Base-by-base conservation (phyloP, 1,140 invertebrate species). In the Aphelenchoides avenae region DNA sequence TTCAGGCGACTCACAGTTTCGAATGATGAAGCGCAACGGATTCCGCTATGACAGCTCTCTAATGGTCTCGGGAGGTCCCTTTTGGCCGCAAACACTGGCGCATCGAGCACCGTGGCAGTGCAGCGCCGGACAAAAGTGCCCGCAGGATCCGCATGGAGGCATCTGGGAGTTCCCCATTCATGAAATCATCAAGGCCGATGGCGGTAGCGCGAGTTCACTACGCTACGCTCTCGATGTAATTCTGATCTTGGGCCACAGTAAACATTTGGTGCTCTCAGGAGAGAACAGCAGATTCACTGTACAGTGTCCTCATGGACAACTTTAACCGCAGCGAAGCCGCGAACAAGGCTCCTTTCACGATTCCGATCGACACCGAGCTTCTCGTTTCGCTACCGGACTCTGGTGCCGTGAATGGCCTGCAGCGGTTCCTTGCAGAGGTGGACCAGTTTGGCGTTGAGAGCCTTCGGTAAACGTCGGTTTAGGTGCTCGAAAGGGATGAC, bases 51-150 rank as follows among this genome's bases (percentile, higher is more conserved):
- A 74, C 41, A 67, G 49, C 37, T 75, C 72, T 5, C 34, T 73
- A 44, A 11, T 15, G 13, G 6, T 6, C 15, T 57, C 29, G 15
- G 63, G 34, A 9, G 66, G 69, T 1, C 59, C 71, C 2, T 67
- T 56, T 36, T 72, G 70, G 70, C 70, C 70, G 18, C 68, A 70
- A 47, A 72, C 70, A 3, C 46, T 72, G 5, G 70, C 64, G 34
- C 60, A 42, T 26, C 31, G 37, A 24, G 47, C 54, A 0, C 46
- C 70, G 2, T 72, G 70, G 70, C 49, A 56, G 13, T 72, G 70
- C 43, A 20, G 31, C 3, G 15, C 26, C 20, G 56, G 44, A n/a
- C 56, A 60, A 44, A 51, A 37, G 13, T 72, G 70, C 40, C 58
- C 71, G 20, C 39, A 31, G n/a, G 20, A 54, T 33, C 29, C 34